Conservation (phyloP, 2,888 invertebrate genomes). For the Desoria tigrina region DNA sequence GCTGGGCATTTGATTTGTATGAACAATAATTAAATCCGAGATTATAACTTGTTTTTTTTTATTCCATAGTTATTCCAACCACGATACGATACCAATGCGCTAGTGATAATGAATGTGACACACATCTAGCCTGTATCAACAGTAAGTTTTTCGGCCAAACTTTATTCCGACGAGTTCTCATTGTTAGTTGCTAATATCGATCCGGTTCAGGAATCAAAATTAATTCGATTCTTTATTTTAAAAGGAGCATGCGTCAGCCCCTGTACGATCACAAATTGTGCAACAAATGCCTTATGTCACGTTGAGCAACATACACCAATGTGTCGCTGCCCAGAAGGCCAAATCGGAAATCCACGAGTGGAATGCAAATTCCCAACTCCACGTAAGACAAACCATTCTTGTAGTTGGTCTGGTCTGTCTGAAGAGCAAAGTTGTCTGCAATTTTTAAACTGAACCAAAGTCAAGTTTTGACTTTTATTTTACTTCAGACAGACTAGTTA, state of each 20-base stretch:
- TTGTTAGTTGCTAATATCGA: no score
- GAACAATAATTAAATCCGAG: neutral
- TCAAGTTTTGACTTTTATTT: no score
- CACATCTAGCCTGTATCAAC: conserved; percentile 72
- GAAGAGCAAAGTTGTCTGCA: no score
- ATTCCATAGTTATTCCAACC: conserved; percentile 26
- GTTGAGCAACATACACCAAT: conserved; percentile 70
- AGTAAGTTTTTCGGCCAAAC: neutral
- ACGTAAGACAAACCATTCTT: conserved; percentile 63
- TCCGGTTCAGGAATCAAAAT: no score
- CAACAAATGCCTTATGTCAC: conserved; percentile 77
- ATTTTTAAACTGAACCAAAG: no score
- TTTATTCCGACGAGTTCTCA: no score
- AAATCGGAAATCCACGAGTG: conserved; percentile 70
- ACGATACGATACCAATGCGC: conserved; percentile 66
- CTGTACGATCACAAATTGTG: conserved; percentile 72
- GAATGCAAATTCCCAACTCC: conserved; percentile 63
- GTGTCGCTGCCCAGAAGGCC: conserved; percentile 79
- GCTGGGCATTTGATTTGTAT: no score
- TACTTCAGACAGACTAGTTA: no score
- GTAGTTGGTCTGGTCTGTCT: no score
- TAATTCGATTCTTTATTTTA: no score
- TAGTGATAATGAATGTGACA: conserved; percentile 73
- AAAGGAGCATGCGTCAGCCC: conserved; percentile 72
- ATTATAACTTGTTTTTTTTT: neutral